Base-by-base conservation (phyloP, 2,888 invertebrate species). In the Craniophora ligustri region DNA sequence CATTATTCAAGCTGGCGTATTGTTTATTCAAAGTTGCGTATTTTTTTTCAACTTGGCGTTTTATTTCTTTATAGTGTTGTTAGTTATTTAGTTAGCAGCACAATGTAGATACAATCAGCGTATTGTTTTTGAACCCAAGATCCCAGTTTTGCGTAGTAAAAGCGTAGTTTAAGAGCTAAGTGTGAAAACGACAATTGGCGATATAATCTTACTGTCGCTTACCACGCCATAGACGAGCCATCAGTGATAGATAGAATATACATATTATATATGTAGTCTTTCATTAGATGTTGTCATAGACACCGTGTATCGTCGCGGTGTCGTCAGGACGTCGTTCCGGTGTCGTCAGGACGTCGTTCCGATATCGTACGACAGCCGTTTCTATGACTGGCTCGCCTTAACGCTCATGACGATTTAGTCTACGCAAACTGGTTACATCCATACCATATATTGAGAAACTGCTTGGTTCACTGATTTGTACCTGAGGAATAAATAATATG, bases 391-490 rank as follows among this genome's bases (percentile, higher is more conserved):
- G 47, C 34, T n/a, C 7, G 0, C 28, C 34, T 3, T 72, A 89
- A 63, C 78, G 79, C 50, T 91, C 92, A 60, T 84, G 79, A 56
- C 74, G 79, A 66, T 89, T 90, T 67, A 92, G 78, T 80, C 85
- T 85, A n/a, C 92, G 84, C 46, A 92, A 74, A 66, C 82, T 86
- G 4, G 88, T 87, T 6, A 92, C 89, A 2, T 87, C 87, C 89
- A 92, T 89, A 5, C 92, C 92, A 61, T 87, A 92, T 19, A 92
- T 90, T 0, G 67, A 30, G 57, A 91, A 92, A 0, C 63, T 3
- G 0, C 88, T 77, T 0, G 87, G 77, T 48, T 86, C 85, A 26
- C 79, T 78, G 38, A 89, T 86, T n/a, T 41, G 78, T 6, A 88
- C 87, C 89, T 89, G 75, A 8, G 6, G 36, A 35, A 53, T 14